A percentile compares a stretch with the other conserved stretches of the same genome.
These are phyloP conservation scores for Nerophis lumbriciformis DNA, from an alignment of 2,113 vertebrate genomes.

Conservation along the genomic window DNA sequence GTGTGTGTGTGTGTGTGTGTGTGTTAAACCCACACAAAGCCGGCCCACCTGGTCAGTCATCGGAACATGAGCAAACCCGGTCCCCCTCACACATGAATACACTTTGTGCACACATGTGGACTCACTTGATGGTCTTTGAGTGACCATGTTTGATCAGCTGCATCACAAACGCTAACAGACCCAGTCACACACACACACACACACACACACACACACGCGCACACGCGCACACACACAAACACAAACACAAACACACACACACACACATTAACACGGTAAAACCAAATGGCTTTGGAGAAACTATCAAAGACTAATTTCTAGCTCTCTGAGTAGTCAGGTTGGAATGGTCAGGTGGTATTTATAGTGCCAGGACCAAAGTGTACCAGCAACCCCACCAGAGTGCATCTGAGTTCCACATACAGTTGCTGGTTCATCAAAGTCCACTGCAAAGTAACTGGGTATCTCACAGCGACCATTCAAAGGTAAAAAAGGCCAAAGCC, in stretches of 20 bases:
- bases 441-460: no score
- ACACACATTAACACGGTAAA: conserved; percentile 16
- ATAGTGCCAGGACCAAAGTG: no score
- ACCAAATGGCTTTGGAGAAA: background rate
- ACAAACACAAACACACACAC: conserved; percentile 13
- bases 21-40: conserved; percentile 20
- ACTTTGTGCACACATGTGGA: conserved; percentile 11
- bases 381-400: background rate
- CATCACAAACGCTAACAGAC: conserved; percentile 30
- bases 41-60: conserved; percentile 33
- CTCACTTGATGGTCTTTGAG: conserved; percentile 10
- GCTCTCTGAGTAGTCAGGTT: no score
- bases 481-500: background rate
- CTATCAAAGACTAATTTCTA: background rate
- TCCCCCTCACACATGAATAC: conserved; percentile 24
- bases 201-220: conserved; percentile 9
- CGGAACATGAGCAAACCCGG: conserved; percentile 48
- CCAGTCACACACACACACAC: conserved; percentile 16
- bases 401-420: background rate
- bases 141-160: conserved; percentile 40
- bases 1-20: conserved; percentile 16
- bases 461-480: no score
- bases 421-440: no score
- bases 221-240: conserved; percentile 14
- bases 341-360: no score